phyloP scores from a whole-genome alignment of 2,797 vertebrate genomes.

The Pangasius krempfi region DNA sequence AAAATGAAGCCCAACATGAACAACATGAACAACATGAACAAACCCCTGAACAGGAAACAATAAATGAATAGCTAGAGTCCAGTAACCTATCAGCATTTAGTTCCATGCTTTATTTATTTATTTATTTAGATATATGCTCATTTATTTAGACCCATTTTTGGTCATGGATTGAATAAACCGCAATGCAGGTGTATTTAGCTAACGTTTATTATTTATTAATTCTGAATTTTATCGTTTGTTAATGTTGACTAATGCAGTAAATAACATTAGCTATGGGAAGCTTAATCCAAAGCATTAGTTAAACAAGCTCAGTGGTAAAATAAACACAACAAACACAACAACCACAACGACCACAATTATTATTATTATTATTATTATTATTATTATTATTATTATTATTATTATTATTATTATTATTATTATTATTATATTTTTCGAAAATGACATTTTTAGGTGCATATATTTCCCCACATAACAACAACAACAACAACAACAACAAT shows the following conservation, averaged over 20 bases:
- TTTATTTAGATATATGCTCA: neutral
- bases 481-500: no score
- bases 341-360: no score
- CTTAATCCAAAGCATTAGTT: neutral
- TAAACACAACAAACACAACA: neutral
- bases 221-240: neutral
- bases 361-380: neutral
- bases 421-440: neutral
- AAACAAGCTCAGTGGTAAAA: neutral
- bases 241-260: neutral
- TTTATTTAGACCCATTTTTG: neutral
- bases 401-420: neutral
- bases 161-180: neutral
- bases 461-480: neutral
- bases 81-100: neutral
- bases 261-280: neutral
- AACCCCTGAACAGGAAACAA: neutral
- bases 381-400: constrained; percentile 3
- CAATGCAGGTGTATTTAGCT: neutral
- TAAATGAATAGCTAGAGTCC: neutral
- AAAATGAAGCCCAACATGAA: neutral
- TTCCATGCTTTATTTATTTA: neutral
- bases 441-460: neutral
- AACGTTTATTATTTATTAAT: neutral
- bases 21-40: neutral